Evolutionary conservation across 2,888 invertebrate species (phyloP), one percentile per base, ranked within the genome.

Genomic region (Anticlea derivata): DNA sequence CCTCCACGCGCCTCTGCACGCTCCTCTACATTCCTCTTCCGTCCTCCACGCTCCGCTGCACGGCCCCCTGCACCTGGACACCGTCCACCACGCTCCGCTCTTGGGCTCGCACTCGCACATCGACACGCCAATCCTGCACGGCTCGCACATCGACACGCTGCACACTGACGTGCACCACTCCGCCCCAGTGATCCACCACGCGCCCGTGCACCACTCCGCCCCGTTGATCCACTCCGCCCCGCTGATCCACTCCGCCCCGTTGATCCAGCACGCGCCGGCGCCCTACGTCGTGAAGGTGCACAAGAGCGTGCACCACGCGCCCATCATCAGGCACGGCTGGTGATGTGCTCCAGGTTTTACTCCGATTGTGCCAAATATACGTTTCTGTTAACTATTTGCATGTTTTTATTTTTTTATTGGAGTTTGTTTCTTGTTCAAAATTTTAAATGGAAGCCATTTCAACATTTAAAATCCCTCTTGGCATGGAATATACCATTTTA

Each of bases 101-200:
- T 51, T 49, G 7, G 57, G 55, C 51, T 55, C 26, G 1, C 39
- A 37, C 45, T 31, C 46, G 5, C 50, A 49, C 35, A 49, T 51
- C 41, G 48, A 51, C 33, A 43, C 55, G 1, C 60, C 47, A 20
- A 7, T 48, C 13, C 49, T 41, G 26, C 58, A 46, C 41, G 60
- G 44, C 45, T 52, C 43, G 39, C 61, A 29, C 55, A 61, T 22
- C 41, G 65, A 22, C 45, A 56, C 53, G 8, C 50, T 51, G 34
- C 49, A 45, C 26, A 31, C 40, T 5, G 46, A 31, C 20, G 13
- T 50, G 7, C 52, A 46, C 26, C 38, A 20, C 44, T 11, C 13
- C 12, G 24, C 44, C 7, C 43, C 20, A 6, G 7, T 29, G n/a
- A 3, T 45, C 29, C 60, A 33, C 58, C 55, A 44, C 37, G 48